Evolutionary conservation across 2,797 vertebrate species (phyloP).

Genomic region (Artibeus lituratus): DNA sequence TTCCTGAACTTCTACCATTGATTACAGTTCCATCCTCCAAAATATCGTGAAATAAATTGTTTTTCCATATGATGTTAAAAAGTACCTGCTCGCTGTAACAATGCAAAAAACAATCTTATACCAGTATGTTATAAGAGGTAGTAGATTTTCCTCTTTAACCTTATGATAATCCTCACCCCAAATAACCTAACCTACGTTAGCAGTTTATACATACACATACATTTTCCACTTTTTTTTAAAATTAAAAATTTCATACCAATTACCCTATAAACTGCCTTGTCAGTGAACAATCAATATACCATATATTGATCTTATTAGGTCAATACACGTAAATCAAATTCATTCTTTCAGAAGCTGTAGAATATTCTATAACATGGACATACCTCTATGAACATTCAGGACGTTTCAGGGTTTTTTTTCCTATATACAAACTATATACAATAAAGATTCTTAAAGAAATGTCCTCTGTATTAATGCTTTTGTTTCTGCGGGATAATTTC

Average conservation of each 20-base stretch:
- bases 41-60: background rate
- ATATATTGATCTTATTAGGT: background rate
- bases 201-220: background rate
- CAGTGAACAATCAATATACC: background rate
- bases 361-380: background rate
- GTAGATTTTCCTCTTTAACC: background rate
- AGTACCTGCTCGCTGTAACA: background rate
- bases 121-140: background rate
- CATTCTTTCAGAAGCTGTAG: constrained; percentile 5
- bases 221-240: constrained; percentile 6
- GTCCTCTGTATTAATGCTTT: background rate
- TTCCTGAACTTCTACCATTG: background rate
- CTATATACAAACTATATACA: background rate
- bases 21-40: background rate
- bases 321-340: background rate
- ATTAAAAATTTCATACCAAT: background rate
- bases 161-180: background rate
- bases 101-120: background rate
- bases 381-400: background rate
- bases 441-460: background rate
- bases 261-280: background rate
- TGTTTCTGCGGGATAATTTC: background rate
- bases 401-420: background rate
- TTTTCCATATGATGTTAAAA: background rate
- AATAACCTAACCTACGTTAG: background rate